These are phyloP conservation scores for Melanotaenia boesemani DNA, from an alignment of 2,797 vertebrate species.

Conservation along the genomic window DNA sequence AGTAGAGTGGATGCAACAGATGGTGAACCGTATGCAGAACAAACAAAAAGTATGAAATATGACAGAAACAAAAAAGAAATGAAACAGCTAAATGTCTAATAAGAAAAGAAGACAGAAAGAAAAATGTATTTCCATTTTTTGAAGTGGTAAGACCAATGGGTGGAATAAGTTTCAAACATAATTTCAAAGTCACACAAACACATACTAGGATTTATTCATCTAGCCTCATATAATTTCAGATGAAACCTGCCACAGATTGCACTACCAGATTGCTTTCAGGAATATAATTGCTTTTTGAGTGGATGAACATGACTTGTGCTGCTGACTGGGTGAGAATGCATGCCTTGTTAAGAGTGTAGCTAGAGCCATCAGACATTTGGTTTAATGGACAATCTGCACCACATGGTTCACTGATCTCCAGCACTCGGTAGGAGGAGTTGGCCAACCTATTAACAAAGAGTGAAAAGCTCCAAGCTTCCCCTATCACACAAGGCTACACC, in stretches of 20 bases:
- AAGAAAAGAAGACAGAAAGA: slow-evolving; percentile 48
- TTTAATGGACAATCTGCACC: slow-evolving; percentile 74
- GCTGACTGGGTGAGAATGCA: slow-evolving; percentile 53
- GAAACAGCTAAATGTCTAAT: slow-evolving; percentile 39
- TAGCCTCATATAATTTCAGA: slow-evolving; percentile 46
- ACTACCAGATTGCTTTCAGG: slow-evolving; percentile 51
- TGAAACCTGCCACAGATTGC: slow-evolving; percentile 49
- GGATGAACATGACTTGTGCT: slow-evolving; percentile 56
- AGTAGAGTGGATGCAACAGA: slow-evolving; percentile 20
- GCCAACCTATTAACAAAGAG: slow-evolving; percentile 67
- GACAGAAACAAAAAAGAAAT: slow-evolving; percentile 27
- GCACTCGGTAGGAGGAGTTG: slow-evolving; percentile 57
- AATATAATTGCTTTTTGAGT: slow-evolving; percentile 76
- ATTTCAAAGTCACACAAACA: slow-evolving; percentile 36
- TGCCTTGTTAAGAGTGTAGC: slow-evolving; percentile 60
- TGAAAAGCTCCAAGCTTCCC: slow-evolving; percentile 62
- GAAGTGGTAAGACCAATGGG: slow-evolving; percentile 26
- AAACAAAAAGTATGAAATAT: slow-evolving; percentile 17
- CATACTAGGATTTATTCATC: slow-evolving; percentile 23
- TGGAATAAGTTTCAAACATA: slow-evolving; percentile 46
- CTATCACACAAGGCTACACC: slow-evolving; percentile 68
- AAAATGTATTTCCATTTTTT: slow-evolving; percentile 67
- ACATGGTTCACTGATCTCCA: slow-evolving; percentile 51
- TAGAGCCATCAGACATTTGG: slow-evolving; percentile 71
- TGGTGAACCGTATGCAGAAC: slow-evolving; percentile 24